Base-by-base conservation (phyloP, 2,797 vertebrate species). In the Aselliscus stoliczkanus region DNA sequence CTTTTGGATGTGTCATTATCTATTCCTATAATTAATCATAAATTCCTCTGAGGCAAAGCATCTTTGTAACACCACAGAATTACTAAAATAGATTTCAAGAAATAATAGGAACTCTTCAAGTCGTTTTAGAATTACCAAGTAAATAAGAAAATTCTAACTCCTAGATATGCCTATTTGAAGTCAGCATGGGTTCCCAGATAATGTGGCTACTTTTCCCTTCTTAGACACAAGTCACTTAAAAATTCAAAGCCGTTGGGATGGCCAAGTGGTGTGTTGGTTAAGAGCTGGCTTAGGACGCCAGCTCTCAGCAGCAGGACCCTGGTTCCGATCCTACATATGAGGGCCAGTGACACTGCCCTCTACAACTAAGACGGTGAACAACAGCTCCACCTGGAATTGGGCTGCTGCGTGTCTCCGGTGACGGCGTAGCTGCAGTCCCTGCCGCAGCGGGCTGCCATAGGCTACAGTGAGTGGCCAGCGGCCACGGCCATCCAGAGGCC, bases 41-140 rank as follows among this genome's bases (percentile, higher is more conserved):
- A 77, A 72, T 77, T 83, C 39, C 7, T 84, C 58, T 72, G 18
- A 65, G n/a, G 21, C 42, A 72, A 92, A 50, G 58, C 56, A 79
- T 79, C 23, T 88, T 84, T 93, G 25, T 50, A 70, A 76, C 21
- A 11, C 42, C 39, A 77, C 0, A 92, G 62, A 83, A 82, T 91
- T 94, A 91, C 21, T 72, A 31, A 94, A 88, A 83, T 44, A 77
- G 47, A 88, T 72, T 94, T 83, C 62, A 60, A 72, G 47, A 96
- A 84, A 72, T 29, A 62, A 52, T 5, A 77, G 44, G 31, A 82
- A 56, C 77, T 81, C n/a, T 92, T 90, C 27, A 73, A 87, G 52
- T 25, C 69, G 37, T 87, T 93, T 69, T 58, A 75, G 44, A 81
- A 69, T 27, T 76, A 34, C 29, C 52, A 93, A 93, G 37, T 73